Percentiles rank a stretch among this genome's conserved stretches.
These are phyloP conservation scores for Bovichtus diacanthus DNA, from an alignment of 2,797 vertebrate genomes.

Conservation along the genomic window DNA sequence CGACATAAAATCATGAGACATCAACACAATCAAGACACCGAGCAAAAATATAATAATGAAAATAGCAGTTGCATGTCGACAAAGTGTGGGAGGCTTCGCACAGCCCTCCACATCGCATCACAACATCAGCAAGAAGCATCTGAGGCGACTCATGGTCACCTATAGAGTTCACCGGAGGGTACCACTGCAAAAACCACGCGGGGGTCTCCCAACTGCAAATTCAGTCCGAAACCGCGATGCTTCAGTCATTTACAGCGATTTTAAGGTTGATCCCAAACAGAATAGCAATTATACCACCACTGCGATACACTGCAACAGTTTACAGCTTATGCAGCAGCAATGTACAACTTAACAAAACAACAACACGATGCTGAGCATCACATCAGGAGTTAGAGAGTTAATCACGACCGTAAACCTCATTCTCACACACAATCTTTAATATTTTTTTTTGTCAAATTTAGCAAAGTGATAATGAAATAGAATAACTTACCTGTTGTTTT, in stretches of 20 bases:
- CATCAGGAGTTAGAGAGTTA: constrained; percentile 40
- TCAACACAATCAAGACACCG: not conserved
- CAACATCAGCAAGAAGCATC: constrained; percentile 74
- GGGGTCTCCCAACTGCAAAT: constrained; percentile 65
- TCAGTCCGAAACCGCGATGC: constrained; percentile 12
- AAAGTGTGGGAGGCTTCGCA: constrained; percentile 48
- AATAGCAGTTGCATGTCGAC: constrained; percentile 27
- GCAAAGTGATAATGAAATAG: constrained; percentile 24
- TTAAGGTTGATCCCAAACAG: constrained; percentile 18
- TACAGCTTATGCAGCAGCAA: constrained; percentile 20
- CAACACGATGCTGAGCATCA: constrained; percentile 35
- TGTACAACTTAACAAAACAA: constrained; percentile 24
- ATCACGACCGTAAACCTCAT: constrained; percentile 47
- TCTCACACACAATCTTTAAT: constrained; percentile 68
- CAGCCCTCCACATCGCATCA: constrained; percentile 59
- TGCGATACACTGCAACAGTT: constrained; percentile 13
- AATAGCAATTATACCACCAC: not conserved
- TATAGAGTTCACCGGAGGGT: constrained; percentile 81
- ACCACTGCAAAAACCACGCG: constrained; percentile 68
- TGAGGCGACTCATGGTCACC: constrained; percentile 75
- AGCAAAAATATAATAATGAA: not conserved
- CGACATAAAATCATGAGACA: constrained; percentile 16
- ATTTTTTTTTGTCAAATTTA: constrained; percentile 20
- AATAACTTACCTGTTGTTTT: constrained; percentile 68
- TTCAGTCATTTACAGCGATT: constrained; percentile 5